Conservation (phyloP, 1,140 invertebrate genomes). For the Macrobrachium nipponense region DNA sequence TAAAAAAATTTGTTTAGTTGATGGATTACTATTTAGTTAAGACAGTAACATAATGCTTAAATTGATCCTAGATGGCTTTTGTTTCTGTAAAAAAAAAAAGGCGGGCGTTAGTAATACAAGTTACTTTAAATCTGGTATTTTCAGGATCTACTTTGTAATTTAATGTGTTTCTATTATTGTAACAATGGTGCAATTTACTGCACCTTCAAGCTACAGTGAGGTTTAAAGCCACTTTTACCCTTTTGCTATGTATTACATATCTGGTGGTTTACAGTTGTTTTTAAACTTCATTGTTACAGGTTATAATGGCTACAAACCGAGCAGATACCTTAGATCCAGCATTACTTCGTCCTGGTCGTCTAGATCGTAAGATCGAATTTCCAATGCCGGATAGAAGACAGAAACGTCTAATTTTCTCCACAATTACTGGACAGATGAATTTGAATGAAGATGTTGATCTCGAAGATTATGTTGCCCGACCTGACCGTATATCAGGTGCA, state of each 20-base stretch:
- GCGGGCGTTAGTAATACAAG: too few relatives aligned
- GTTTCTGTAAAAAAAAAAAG: too few relatives aligned
- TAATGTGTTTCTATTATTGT: too few relatives aligned
- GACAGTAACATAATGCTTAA: too few relatives aligned
- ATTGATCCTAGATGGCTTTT: too few relatives aligned
- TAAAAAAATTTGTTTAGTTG: too few relatives aligned
- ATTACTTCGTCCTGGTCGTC: conserved; percentile 92
- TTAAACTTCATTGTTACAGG: conserved; percentile 72
- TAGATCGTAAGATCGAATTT: conserved; percentile 99
- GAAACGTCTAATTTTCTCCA: conserved; percentile 97
- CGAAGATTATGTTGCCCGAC: conserved; percentile 98
- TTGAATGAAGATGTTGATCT: conserved; percentile 99
- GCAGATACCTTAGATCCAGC: conserved; percentile 99
- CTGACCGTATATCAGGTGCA: conserved; percentile 98
- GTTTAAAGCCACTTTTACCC: neutral
- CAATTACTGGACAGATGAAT: conserved; percentile 99
- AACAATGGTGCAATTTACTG: too few relatives aligned
- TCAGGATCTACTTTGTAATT: too few relatives aligned
- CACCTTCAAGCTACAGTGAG: too few relatives aligned
- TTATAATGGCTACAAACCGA: conserved; percentile 99
- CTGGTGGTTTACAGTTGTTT: neutral
- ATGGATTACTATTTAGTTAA: too few relatives aligned
- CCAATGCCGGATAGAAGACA: conserved; percentile 97
- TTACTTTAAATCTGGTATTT: too few relatives aligned
- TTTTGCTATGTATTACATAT: neutral